Base-by-base conservation (phyloP, 1,140 invertebrate genomes). In the Zaprionus ghesquierei region DNA sequence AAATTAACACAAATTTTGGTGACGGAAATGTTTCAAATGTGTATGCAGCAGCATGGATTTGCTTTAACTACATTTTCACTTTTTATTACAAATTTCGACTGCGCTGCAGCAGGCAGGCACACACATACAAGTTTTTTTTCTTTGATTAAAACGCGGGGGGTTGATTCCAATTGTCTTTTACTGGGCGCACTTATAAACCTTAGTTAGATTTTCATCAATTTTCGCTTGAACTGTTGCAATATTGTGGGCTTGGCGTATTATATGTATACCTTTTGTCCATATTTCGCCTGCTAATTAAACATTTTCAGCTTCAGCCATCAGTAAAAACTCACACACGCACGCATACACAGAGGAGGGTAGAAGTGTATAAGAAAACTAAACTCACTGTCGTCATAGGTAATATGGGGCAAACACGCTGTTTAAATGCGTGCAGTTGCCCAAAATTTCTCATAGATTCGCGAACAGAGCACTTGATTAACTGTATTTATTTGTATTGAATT, bases 331-430 rank as follows among this genome's bases (percentile, higher is more conserved):
- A 81, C 75, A 66, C 60, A 80, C 51, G 61, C 64, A 69, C 82
- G 25, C 69, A 69, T 59, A 70, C 65, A 81, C 71, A 63, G 50
- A 63, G 56, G 65, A 66, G 33, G 49, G 60, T 63, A 35, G 63
- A 87, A 60, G 66, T 41, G 50, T 63, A 62, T 58, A 61, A 62
- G 49, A 79, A 82, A 87, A 74, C 50, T 63, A 70, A 86, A 87
- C 82, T 87, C 84, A 87, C 82, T 89, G 82, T 87, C 82, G 84
- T 87, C 82, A 87, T 87, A 82, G 75, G 69, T 77, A 70, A 61
- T 56, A 27, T 12, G 22, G 22, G 50, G 25, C 76, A 44, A 63
- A 61, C 75, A 78, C 72, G 56, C 72, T 58, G 41, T 38, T 64
- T 63, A 25, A 23, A 46, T 59, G 82, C 78, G 78, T 77, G 76